Evolutionary conservation across 2,113 vertebrate species (phyloP), one percentile per base, ranked within the genome.

Genomic region (Macquaria australasica): DNA sequence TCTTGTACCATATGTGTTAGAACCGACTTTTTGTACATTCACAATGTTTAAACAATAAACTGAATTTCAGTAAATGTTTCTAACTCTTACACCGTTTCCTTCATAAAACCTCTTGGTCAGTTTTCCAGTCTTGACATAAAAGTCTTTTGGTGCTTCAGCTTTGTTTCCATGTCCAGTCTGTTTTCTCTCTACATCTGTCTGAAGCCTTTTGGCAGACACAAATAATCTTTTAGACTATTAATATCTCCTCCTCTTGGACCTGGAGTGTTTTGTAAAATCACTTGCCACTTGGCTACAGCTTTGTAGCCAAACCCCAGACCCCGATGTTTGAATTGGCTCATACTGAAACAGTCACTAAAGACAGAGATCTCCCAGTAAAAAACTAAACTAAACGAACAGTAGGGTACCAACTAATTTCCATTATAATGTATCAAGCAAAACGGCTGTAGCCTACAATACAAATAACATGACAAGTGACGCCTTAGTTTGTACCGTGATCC

Each of bases 401-500:
- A 48, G 28, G 39, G 25, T 23, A 6, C 7, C 15, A 20, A 4
- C 1, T 11, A 0, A 16, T 18, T 10, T 51, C 25, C 39, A 31
- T 48, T 45, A 31, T 3, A 18, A 3, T 55, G 20, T 4, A 23
- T 56, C 21, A 56, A 39, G 1, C 1, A 25, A 2, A 43, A 59
- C 5, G 1, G 20, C 10, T 69, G 34, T 3, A 56, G 20, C 23
- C 37, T 1, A 28, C n/a, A 28, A 25, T 2, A 8, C n/a, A 28
- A 59, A 73, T 25, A 0, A 41, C 31, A 50, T 3, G 3, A 31
- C 21, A n/a, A 7, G 25, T 50, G 67, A 39, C 9, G 21, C 53
- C 14, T 34, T 16, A 53, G 39, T 53, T 94, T 91, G 94, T 95
- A 99, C 98, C 37, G 97, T 95, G 87, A 92, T 89, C 45, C 95